Percentiles rank a stretch among this genome's conserved stretches.
Evolutionary conservation across 2,888 invertebrate species (phyloP).

Genomic region (Drosophila kuntzei): DNA sequence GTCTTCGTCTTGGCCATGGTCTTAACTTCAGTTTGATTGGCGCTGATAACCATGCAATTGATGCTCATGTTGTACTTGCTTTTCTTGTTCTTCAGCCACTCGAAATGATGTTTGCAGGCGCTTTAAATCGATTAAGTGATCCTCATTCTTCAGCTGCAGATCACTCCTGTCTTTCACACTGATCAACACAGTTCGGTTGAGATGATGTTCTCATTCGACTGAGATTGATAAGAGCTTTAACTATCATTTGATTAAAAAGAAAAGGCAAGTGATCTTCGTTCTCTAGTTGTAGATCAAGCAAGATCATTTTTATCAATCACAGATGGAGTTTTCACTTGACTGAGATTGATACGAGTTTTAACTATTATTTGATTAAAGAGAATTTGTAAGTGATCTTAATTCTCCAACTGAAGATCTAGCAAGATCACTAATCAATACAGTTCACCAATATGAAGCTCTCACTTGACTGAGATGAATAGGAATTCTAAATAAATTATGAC

Average conservation of each 20-base stretch:
- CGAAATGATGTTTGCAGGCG: slow-evolving; percentile 75
- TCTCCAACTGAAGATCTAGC: no score
- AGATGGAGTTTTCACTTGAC: slow-evolving; percentile 2
- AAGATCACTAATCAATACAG: no score
- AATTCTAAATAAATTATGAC: no score
- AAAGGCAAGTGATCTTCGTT: not conserved
- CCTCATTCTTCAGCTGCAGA: slow-evolving; percentile 34
- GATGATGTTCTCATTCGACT: not conserved
- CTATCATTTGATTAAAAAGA: not conserved
- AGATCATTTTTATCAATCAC: no score
- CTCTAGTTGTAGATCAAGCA: no score
- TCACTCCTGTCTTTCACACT: not conserved
- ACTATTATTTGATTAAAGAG: no score
- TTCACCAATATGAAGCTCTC: no score
- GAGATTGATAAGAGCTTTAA: not conserved
- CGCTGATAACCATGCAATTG: slow-evolving; percentile 80
- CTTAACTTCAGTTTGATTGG: slow-evolving; percentile 78
- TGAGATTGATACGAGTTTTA: slow-evolving; percentile 1
- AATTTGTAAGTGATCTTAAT: not conserved
- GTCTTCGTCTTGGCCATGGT: slow-evolving; percentile 34
- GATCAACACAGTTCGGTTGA: not conserved
- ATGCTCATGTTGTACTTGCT: slow-evolving; percentile 41
- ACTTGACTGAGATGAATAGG: no score
- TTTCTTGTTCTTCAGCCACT: slow-evolving; percentile 39
- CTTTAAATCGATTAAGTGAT: slow-evolving; percentile 81